Conservation (phyloP, 2,888 invertebrate genomes). For the Helleia helle region DNA sequence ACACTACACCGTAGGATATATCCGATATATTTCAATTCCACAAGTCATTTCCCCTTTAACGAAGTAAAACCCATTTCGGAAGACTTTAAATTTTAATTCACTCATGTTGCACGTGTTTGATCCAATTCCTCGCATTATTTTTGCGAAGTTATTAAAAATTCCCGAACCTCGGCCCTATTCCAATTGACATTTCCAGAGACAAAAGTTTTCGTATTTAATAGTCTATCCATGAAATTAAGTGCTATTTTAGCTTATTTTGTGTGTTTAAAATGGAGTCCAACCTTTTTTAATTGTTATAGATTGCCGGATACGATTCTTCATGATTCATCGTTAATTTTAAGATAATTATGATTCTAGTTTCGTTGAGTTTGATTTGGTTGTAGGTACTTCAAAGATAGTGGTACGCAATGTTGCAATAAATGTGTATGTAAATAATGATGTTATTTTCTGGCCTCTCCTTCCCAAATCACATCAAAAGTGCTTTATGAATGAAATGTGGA, state of each 20-base stretch:
- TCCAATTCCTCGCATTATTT: slow-evolving; percentile 9
- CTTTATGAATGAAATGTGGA: too few relatives aligned
- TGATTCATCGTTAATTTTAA: too few relatives aligned
- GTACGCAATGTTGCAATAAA: too few relatives aligned
- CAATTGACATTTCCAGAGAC: slow-evolving; percentile 36
- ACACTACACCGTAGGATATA: too few relatives aligned
- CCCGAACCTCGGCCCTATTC: slow-evolving; percentile 4
- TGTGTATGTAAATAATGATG: too few relatives aligned
- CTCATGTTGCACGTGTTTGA: slow-evolving; percentile 1
- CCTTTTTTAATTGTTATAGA: slow-evolving; percentile 9
- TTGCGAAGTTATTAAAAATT: slow-evolving; percentile 11
- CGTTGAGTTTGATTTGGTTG: too few relatives aligned
- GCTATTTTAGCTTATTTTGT: slow-evolving; percentile 56
- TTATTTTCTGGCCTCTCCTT: too few relatives aligned
- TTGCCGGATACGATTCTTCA: slow-evolving; percentile 1
- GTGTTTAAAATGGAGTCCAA: slow-evolving; percentile 33
- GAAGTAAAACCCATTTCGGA: not conserved
- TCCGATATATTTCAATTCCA: too few relatives aligned
- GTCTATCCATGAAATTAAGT: slow-evolving; percentile 57
- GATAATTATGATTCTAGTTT: too few relatives aligned
- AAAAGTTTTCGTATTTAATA: slow-evolving; percentile 56
- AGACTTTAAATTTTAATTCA: slow-evolving; percentile 5
- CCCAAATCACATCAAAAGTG: too few relatives aligned
- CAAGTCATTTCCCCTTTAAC: too few relatives aligned
- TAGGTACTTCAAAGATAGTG: too few relatives aligned